These are phyloP conservation scores for Notolabrus celidotus DNA, from an alignment of 2,797 vertebrate species.

Conservation along the genomic window DNA sequence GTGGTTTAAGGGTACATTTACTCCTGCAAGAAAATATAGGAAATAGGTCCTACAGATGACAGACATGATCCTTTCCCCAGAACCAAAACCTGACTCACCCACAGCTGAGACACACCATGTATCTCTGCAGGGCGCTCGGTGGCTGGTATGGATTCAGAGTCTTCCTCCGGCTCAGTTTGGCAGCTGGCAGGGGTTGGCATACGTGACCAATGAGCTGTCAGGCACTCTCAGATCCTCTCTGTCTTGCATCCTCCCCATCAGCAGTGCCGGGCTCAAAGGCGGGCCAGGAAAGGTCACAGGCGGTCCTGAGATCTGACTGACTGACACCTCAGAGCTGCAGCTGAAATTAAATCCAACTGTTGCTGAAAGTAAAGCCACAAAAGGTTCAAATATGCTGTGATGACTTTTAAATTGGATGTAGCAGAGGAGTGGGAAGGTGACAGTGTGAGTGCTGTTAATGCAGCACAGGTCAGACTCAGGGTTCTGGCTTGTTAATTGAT, in stretches of 20 bases:
- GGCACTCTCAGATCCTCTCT: conserved; percentile 32
- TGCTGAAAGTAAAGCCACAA: conserved; percentile 5
- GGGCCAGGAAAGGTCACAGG: conserved; percentile 52
- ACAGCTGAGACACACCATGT: background rate
- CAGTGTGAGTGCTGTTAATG: conserved; percentile 12
- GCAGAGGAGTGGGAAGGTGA: conserved; percentile 9
- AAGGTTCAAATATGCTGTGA: conserved; percentile 5
- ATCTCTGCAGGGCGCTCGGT: conserved; percentile 27
- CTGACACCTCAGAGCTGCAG: conserved; percentile 22
- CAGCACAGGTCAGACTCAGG: conserved; percentile 13
- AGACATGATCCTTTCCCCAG: background rate
- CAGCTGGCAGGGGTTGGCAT: conserved; percentile 11
- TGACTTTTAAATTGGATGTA: conserved; percentile 28
- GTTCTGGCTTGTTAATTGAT: conserved; percentile 23
- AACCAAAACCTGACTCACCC: conserved; percentile 23
- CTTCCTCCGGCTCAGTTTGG: conserved; percentile 43
- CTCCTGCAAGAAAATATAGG: conserved; percentile 2
- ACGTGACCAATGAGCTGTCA: conserved; percentile 70
- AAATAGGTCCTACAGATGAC: conserved; percentile 16
- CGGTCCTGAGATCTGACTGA: conserved; percentile 35
- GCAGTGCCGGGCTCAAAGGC: conserved; percentile 10
- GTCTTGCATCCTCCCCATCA: conserved; percentile 46
- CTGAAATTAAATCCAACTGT: conserved; percentile 20
- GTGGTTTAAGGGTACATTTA: background rate
- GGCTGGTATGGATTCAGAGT: conserved; percentile 37